These are phyloP conservation scores for Cygnus atratus DNA, from an alignment of 2,113 vertebrate genomes.

Conservation along the genomic window DNA sequence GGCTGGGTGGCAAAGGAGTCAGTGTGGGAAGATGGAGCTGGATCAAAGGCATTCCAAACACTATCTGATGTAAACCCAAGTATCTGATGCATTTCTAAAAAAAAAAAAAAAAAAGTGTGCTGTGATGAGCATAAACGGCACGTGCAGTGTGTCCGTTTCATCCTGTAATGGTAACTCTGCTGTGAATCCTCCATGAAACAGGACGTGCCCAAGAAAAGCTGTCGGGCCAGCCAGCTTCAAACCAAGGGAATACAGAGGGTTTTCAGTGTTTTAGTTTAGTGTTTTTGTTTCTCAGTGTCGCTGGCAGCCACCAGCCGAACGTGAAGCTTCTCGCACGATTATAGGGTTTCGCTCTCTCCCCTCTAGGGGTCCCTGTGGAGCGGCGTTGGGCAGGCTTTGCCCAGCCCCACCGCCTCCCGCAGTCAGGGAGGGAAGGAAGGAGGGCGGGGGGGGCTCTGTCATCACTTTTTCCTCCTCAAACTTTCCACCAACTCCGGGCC, in stretches of 20 bases:
- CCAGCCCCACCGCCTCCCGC: neutral
- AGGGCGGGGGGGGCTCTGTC: too few species aligned
- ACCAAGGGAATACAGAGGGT: neutral
- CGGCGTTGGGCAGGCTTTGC: neutral
- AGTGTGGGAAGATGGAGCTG: neutral
- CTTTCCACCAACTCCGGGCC: neutral
- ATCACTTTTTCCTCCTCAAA: neutral
- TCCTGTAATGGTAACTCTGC: neutral
- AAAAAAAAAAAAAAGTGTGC: neutral
- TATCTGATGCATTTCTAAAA: neutral
- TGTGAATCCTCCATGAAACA: neutral
- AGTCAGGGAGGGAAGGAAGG: neutral
- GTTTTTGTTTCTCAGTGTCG: neutral
- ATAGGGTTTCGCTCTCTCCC: neutral
- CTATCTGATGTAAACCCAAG: neutral
- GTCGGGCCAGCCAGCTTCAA: neutral
- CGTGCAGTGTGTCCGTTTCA: neutral
- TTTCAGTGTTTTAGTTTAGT: neutral
- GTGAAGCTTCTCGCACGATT: neutral
- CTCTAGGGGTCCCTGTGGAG: neutral
- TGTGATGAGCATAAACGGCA: neutral
- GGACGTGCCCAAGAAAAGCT: neutral
- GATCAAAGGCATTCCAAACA: neutral
- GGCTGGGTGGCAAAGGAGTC: rapidly evolving
- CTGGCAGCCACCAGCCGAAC: neutral